Conservation (phyloP, 2,113 vertebrate species). For the Tylochromis polylepis region DNA sequence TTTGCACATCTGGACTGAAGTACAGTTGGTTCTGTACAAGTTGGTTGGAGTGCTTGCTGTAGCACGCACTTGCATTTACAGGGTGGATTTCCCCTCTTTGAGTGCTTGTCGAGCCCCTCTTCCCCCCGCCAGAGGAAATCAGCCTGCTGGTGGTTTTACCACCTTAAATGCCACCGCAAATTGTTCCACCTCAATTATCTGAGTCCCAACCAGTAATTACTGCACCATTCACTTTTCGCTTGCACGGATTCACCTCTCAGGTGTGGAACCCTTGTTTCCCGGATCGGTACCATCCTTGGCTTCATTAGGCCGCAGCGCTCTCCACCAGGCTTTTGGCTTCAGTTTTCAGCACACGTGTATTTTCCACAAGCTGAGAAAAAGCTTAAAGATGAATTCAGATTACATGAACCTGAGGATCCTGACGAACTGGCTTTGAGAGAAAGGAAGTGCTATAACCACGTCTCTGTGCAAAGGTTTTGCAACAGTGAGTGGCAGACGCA, state of each 20-base stretch:
- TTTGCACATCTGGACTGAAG: slow-evolving; percentile 20
- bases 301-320: not conserved
- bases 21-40: not conserved
- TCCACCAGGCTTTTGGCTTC: not conserved
- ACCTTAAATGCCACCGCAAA: slow-evolving; percentile 12
- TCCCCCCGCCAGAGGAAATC: not conserved
- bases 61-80: slow-evolving; percentile 25
- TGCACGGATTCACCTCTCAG: slow-evolving; percentile 3
- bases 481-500: slow-evolving; percentile 12
- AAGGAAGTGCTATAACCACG: not conserved
- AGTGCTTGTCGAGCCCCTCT: not conserved
- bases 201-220: slow-evolving; percentile 30
- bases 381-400: not conserved
- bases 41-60: not conserved
- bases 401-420: not conserved
- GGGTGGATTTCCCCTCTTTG: slow-evolving; percentile 41
- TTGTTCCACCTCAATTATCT: slow-evolving; percentile 31
- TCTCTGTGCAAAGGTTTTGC: not conserved
- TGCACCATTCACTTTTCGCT: not conserved
- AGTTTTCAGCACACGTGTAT: not conserved
- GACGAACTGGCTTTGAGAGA: not conserved
- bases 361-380: not conserved
- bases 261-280: not conserved
- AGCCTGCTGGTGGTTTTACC: not conserved
- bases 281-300: not conserved